phyloP scores from a whole-genome alignment of 2,113 vertebrate genomes.

The Megalops atlanticus region DNA sequence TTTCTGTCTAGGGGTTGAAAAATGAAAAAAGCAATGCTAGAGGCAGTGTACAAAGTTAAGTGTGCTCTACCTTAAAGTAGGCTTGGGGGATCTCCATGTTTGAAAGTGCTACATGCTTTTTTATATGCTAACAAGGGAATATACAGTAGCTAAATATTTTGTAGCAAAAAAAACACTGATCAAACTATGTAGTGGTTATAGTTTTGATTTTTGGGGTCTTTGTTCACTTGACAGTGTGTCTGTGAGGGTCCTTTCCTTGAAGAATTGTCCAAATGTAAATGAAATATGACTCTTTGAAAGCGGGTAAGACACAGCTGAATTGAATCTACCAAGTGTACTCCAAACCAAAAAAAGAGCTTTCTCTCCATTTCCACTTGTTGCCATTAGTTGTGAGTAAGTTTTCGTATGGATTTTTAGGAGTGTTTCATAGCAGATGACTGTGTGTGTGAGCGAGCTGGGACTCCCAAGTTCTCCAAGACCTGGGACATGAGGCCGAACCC shows the following conservation, averaged over 20 bases:
- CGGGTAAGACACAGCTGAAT: background rate
- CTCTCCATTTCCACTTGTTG: background rate
- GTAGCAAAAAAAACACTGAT: background rate
- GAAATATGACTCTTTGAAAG: background rate
- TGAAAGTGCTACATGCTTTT: background rate
- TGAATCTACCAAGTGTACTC: constrained; percentile 18
- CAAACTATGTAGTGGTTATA: background rate
- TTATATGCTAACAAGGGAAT: background rate
- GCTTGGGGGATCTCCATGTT: constrained; percentile 21
- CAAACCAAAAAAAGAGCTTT: background rate
- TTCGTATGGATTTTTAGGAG: background rate
- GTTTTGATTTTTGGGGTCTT: background rate
- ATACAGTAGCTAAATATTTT: background rate
- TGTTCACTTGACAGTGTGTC: background rate
- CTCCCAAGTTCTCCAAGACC: background rate
- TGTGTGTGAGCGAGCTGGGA: background rate
- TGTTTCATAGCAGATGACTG: background rate
- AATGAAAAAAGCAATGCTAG: background rate
- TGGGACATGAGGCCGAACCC: background rate
- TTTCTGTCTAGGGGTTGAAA: background rate
- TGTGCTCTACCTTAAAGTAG: background rate
- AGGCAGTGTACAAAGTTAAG: background rate
- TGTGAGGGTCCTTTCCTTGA: background rate
- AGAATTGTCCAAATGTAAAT: background rate
- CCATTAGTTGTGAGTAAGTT: background rate